A percentile compares a stretch with the other conserved stretches of the same genome.
phyloP scores from a whole-genome alignment of 2,888 invertebrate genomes.

The Leucophora obtusa region DNA sequence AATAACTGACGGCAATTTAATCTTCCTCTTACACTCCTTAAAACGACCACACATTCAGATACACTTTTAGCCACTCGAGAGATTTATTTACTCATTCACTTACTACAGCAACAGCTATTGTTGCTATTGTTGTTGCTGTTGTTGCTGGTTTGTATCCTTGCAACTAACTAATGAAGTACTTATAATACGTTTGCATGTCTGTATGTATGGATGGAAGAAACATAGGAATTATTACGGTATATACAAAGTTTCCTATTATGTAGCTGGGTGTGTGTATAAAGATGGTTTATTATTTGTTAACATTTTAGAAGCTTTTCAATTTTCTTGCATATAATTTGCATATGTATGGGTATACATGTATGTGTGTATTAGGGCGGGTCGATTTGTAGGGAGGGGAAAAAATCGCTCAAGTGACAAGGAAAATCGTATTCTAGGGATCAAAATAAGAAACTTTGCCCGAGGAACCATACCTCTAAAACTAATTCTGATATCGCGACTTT shows the following conservation, averaged over 20 bases:
- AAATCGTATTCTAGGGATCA: too few species aligned
- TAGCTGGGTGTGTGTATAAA: background rate
- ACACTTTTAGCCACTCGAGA: slow-evolving; percentile 35
- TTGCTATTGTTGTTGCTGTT: slow-evolving; percentile 2
- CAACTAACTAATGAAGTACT: slow-evolving; percentile 5
- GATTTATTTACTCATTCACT: slow-evolving; percentile 42
- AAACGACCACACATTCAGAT: background rate
- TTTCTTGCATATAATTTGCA: too few species aligned
- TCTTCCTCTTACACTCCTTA: background rate
- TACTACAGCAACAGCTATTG: slow-evolving; percentile 14
- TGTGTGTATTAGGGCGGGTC: too few species aligned
- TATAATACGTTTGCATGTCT: background rate
- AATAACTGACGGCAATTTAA: slow-evolving; percentile 25
- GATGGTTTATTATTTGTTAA: background rate
- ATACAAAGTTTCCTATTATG: background rate
- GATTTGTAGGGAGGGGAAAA: too few species aligned
- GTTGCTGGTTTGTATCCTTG: background rate
- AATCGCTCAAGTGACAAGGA: too few species aligned
- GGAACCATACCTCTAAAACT: too few species aligned
- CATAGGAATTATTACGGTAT: too few species aligned
- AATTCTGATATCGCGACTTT: too few species aligned
- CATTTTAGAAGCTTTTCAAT: background rate
- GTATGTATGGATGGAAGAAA: too few species aligned
- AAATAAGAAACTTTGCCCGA: too few species aligned
- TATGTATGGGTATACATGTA: background rate